These are phyloP conservation scores for Gila orcuttii DNA, from an alignment of 2,113 vertebrate genomes.

Conservation along the genomic window DNA sequence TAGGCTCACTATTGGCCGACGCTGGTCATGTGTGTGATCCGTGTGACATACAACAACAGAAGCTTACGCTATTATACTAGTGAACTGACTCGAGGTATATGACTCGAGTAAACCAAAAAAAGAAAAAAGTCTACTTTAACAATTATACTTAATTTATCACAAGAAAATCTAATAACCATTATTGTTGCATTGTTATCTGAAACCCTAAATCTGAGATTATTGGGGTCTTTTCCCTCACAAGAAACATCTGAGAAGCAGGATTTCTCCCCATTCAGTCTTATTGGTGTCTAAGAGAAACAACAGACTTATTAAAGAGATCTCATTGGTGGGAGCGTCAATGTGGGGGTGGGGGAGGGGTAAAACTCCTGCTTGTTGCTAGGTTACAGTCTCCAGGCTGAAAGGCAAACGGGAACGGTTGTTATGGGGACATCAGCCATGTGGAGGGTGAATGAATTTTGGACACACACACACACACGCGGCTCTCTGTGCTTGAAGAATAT, in stretches of 20 bases:
- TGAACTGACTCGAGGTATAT: too few relatives aligned
- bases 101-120: too few relatives aligned
- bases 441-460: constrained; percentile 59
- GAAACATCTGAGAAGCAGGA: not conserved
- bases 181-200: not conserved
- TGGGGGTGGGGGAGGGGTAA: not conserved
- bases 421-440: constrained; percentile 69
- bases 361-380: constrained; percentile 70
- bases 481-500: constrained; percentile 9
- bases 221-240: not conserved
- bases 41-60: too few relatives aligned
- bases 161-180: not conserved
- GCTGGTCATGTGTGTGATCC: too few relatives aligned
- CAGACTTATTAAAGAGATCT: not conserved
- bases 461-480: not conserved
- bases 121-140: too few relatives aligned
- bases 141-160: too few relatives aligned
- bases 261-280: not conserved
- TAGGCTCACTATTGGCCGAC: too few relatives aligned
- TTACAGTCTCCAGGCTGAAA: constrained; percentile 69
- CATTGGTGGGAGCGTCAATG: not conserved
- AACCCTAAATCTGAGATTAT: not conserved
- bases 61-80: too few relatives aligned
- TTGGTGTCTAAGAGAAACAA: not conserved
- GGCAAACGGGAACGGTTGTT: constrained; percentile 64